Conservation (phyloP, 1,140 invertebrate species). For the Drusus annulatus region DNA sequence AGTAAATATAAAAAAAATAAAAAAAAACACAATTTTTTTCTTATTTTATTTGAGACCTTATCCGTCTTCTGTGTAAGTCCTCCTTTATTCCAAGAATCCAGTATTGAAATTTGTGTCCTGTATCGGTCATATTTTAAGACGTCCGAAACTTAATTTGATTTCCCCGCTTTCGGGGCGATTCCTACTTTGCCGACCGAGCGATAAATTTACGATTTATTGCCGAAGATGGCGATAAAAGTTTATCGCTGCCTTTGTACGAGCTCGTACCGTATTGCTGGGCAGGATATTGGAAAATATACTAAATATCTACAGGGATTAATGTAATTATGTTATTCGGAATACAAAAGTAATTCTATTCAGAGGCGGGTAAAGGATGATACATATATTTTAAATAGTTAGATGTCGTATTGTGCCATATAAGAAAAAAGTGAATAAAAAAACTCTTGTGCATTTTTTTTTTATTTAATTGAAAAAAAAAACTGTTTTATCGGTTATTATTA, state of each 20-base stretch:
- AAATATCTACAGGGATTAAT: slow-evolving; percentile 1
- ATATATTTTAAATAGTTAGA: too few relatives aligned
- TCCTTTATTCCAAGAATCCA: neutral
- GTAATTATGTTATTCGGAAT: slow-evolving; percentile 7
- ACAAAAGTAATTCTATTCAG: neutral
- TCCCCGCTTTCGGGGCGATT: neutral
- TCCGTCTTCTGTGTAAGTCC: neutral
- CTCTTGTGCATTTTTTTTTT: too few relatives aligned
- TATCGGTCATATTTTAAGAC: slow-evolving; percentile 39
- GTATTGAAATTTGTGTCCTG: slow-evolving; percentile 21
- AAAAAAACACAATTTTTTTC: too few relatives aligned
- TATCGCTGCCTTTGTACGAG: neutral
- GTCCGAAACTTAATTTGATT: slow-evolving; percentile 43
- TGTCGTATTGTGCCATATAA: too few relatives aligned
- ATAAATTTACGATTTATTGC: slow-evolving; percentile 30
- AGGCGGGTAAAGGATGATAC: too few relatives aligned
- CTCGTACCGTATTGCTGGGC: neutral
- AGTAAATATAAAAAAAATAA: too few relatives aligned
- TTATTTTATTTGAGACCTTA: too few relatives aligned
- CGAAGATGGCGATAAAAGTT: slow-evolving; percentile 29
- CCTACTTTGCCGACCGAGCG: slow-evolving; percentile 30
- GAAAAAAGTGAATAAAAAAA: too few relatives aligned
- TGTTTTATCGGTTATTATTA: too few relatives aligned
- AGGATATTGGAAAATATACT: neutral
- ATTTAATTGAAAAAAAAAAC: too few relatives aligned